A percentile compares a stretch with the other conserved stretches of the same genome.
phyloP scores from a whole-genome alignment of 2,797 vertebrate genomes.

The Semaprochilodus insignis region DNA sequence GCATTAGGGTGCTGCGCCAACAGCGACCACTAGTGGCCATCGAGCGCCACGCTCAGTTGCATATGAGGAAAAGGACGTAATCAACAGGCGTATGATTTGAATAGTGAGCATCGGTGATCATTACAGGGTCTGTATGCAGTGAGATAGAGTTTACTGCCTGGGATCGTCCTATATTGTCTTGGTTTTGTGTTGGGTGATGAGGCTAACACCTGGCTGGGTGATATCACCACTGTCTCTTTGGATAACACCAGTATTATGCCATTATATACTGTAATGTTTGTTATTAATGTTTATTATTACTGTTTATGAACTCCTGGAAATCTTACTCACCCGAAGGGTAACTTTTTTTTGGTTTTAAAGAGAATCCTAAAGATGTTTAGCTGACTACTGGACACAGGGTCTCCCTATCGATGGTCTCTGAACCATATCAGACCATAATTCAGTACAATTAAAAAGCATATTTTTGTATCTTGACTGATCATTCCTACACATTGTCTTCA shows the following conservation, averaged over 20 bases:
- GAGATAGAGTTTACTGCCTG: background rate
- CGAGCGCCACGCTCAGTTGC: background rate
- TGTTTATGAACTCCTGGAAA: too few relatives aligned
- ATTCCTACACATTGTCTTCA: background rate
- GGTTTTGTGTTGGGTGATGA: background rate
- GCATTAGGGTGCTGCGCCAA: constrained; percentile 79
- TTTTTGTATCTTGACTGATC: background rate
- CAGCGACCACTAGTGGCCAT: constrained; percentile 87
- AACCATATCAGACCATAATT: background rate
- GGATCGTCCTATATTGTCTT: background rate
- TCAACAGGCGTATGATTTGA: constrained; percentile 67
- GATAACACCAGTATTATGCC: background rate
- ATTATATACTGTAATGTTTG: background rate
- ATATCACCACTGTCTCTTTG: background rate
- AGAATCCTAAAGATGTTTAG: background rate
- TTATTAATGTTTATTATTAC: too few relatives aligned
- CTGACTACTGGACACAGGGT: background rate
- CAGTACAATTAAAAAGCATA: background rate
- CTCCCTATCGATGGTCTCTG: background rate
- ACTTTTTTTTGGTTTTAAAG: background rate
- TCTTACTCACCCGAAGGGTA: background rate
- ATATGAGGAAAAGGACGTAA: constrained; percentile 30
- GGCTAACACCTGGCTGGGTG: background rate
- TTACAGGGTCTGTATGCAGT: background rate
- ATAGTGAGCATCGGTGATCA: too few relatives aligned